Conservation (phyloP, 2,113 vertebrate species). For the Bos taurus region DNA sequence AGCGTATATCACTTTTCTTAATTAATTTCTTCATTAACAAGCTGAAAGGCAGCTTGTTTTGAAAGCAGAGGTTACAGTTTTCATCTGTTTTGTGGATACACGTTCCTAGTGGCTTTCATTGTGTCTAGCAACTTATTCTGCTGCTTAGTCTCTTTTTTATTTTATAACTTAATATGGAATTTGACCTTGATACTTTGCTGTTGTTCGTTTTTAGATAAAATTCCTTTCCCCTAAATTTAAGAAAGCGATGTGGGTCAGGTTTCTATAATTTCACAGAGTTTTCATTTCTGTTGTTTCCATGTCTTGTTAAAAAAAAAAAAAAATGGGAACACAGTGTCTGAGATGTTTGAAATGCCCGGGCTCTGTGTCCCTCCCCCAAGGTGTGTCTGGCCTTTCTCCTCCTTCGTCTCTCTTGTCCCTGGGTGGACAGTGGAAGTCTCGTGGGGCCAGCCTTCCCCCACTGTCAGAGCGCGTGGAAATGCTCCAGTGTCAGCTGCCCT, state of each 20-base stretch:
- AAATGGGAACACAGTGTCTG: background rate
- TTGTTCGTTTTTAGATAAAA: background rate
- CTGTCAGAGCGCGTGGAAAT: too few relatives aligned
- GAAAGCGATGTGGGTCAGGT: background rate
- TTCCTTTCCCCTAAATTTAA: background rate
- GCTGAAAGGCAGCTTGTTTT: background rate
- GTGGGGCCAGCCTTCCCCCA: background rate
- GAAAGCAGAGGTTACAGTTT: background rate
- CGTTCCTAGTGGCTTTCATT: background rate
- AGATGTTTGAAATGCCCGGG: background rate
- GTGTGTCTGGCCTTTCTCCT: background rate
- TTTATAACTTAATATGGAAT: background rate
- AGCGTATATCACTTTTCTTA: background rate
- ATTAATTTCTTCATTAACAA: background rate
- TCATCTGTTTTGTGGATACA: background rate
- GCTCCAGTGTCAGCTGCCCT: background rate
- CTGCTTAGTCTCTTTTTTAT: background rate
- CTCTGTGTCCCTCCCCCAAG: background rate
- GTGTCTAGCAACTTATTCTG: background rate
- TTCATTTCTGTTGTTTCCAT: background rate
- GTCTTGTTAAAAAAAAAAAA: background rate
- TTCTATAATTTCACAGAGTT: background rate
- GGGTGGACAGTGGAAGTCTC: background rate
- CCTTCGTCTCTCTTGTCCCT: background rate
- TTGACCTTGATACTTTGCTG: background rate